Conservation (phyloP, 2,113 vertebrate genomes). For the Cacatua alba region DNA sequence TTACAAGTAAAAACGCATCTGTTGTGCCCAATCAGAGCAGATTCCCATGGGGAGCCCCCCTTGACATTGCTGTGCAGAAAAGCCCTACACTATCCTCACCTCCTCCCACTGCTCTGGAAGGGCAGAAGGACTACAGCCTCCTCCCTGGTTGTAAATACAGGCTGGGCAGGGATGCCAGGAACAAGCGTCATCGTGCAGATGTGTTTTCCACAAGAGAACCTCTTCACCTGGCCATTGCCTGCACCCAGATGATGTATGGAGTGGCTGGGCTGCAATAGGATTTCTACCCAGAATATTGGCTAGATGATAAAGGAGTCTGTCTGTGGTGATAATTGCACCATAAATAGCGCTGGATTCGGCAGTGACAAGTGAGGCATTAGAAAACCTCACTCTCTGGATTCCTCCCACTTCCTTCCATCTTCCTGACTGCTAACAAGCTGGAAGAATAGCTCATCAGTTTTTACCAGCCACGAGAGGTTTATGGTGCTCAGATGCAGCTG, state of each 20-base stretch:
- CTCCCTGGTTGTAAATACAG: background rate
- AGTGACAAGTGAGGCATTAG: slow-evolving; percentile 49
- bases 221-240: slow-evolving; percentile 18
- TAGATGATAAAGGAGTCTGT: slow-evolving; percentile 60
- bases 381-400: slow-evolving; percentile 50
- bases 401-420: slow-evolving; percentile 61
- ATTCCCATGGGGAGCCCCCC: fast-evolving
- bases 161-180: background rate
- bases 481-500: slow-evolving; percentile 1
- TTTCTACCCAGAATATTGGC: slow-evolving; percentile 57
- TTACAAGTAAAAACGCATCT: background rate
- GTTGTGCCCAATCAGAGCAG: background rate
- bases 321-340: slow-evolving; percentile 56
- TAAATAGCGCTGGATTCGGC: slow-evolving; percentile 51
- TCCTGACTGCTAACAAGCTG: slow-evolving; percentile 56
- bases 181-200: background rate
- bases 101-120: background rate
- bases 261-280: slow-evolving; percentile 35
- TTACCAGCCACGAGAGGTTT: background rate
- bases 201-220: background rate
- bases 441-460: background rate
- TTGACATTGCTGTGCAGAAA: background rate
- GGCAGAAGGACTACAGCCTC: background rate
- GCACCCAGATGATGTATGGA: background rate
- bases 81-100: fast-evolving